Base-by-base conservation (phyloP, 2,888 invertebrate genomes). In the Drosophila phalerata region DNA sequence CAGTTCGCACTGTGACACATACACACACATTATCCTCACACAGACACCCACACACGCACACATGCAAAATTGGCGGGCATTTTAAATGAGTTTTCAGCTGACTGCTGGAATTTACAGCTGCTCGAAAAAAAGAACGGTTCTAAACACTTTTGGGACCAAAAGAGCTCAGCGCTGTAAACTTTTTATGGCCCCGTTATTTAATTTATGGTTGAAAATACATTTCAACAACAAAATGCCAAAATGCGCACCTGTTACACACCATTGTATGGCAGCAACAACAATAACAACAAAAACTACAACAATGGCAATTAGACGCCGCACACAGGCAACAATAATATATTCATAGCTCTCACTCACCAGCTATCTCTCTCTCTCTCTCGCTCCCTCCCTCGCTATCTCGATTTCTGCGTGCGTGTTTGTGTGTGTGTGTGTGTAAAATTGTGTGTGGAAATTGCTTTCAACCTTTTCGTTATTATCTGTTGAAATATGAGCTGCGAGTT, bases 101-200 rank as follows among this genome's bases (percentile, higher is more conserved):
- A 64, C 45, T 77, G 77, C 62, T 62, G 81, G 61, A 73, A 83
- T 84, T 81, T 63, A 66, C 69, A 70, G 64, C 52, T 69, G 78
- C 55, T 37, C 55, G 63, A 66, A 71, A 51, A 71, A 69, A 30
- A 71, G 48, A 78, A 72, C 57, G 76, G 64, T 43, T 78, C 69
- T 75, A 70, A 86, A 75, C 88, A 88, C 85, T 84, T 81, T 77
- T 63, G 67, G 60, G 58, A 22, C 55, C 15, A n/a, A 40, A 37
- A 60, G 63, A 53, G 57, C 69, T 57, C 65, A 69, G 64, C 73
- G 64, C 32, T 63, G 87, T 68, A 82, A 85, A 85, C 82, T 85
- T 84, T 88, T 88, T 81, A 81, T 81, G 87, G 79, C 76, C 71
- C 76, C 70, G 77, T 87, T 85, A 85, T 88, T 85, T 89, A 85